Evolutionary conservation across 1,140 invertebrate genomes (phyloP), one percentile per base, ranked within the genome.

Genomic region (Aphaenogaster ashmeadi): DNA sequence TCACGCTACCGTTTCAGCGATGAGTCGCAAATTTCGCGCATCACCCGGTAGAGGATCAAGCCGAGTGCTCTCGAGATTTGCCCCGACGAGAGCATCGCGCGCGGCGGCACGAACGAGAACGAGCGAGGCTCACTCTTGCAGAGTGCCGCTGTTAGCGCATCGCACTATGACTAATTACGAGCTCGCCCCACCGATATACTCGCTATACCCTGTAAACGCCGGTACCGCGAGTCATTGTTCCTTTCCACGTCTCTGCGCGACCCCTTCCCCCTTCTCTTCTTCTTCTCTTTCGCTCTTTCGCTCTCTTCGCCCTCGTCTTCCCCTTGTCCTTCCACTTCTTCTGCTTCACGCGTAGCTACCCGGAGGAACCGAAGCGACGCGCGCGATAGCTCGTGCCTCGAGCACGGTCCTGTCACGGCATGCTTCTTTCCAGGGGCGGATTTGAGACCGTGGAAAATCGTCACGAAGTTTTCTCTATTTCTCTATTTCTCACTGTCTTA

Each of bases 141-240:
- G 94, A 95, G 93, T 94, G 93, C 95, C 95, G 95, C 94, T 95
- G 94, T 95, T 95, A 95, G 94, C 94, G 94, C 95, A 95, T 93
- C 92, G 93, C 94, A 95, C 95, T 95, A 95, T 95, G 94, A 95
- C 95, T 95, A 95, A 95, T 95, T 95, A 95, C 92, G 92, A 94
- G 84, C 87, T 85, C 83, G 87, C 83, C 83, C 88, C 83, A 64
- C 84, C 75, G 79, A 71, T 62, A 62, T 21, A 50, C 84, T 67
- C 80, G 47, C 86, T 41, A 62, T 83, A 77, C 80, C 77, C 80
- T 83, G 81, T 90, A 88, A 88, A 90, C 84, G 88, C 78, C 86
- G 54, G 72, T 77, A 86, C 72, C 88, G 47, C 78, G 77, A 91
- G 77, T 91, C 91, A 92, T 92, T 90, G 91, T 92, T 92, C 86